These are phyloP conservation scores for Leptinotarsa juncta DNA, from an alignment of 2,888 invertebrate genomes.

Conservation along the genomic window DNA sequence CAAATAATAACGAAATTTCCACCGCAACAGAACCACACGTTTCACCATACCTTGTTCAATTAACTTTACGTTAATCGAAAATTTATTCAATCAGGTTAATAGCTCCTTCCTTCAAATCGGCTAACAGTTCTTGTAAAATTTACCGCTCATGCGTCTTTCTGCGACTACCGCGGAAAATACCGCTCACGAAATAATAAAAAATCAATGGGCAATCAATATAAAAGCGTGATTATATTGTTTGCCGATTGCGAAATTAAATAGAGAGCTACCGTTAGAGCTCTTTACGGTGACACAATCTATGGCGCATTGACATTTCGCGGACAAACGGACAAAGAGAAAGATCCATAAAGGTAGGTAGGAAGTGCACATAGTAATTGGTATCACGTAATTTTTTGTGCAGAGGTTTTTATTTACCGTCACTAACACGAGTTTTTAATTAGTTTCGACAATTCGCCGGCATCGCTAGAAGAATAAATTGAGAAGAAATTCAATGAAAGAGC, in stretches of 20 bases:
- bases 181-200: conserved; percentile 6
- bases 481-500: background rate
- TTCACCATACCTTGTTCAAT: conserved; percentile 15
- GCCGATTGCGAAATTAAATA: conserved; percentile 13
- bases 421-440: background rate
- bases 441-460: background rate
- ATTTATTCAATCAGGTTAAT: conserved; percentile 25
- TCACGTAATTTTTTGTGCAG: background rate
- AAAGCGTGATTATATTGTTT: conserved; percentile 12
- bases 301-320: conserved; percentile 10
- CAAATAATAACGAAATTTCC: conserved; percentile 7
- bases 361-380: background rate
- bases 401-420: background rate
- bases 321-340: background rate
- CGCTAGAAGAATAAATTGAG: background rate
- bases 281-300: background rate
- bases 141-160: conserved; percentile 9
- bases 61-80: conserved; percentile 23
- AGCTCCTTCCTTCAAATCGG: conserved; percentile 6
- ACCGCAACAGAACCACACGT: conserved; percentile 2
- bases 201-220: conserved; percentile 9
- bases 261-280: conserved; percentile 9
- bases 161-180: conserved; percentile 1
- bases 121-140: conserved; percentile 22
- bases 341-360: background rate